Evolutionary conservation across 2,888 invertebrate genomes (phyloP), one percentile per base, ranked within the genome.

Genomic region (Punctoribates punctum): DNA sequence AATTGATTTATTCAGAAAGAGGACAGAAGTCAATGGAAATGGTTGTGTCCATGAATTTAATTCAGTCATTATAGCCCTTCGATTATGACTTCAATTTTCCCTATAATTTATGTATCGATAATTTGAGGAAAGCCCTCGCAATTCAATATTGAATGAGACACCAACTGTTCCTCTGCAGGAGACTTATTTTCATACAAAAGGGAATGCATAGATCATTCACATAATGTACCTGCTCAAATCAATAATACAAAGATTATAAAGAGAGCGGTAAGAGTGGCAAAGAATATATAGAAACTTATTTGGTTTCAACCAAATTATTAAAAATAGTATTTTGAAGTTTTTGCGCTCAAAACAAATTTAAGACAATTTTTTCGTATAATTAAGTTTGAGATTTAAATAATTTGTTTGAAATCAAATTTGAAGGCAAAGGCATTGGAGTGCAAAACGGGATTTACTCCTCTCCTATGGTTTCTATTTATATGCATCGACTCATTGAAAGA

Each of bases 401-500:
- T 51, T 20, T n/a, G 51, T 51, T 51, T 51, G 20, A 51, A 51
- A 51, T 51, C 51, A 15, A 51, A 51, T 51, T 51, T 51, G 20
- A 57, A n/a, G 25, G 57, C n/a, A 57, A 57, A 57, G 20, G 57
- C 57, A 57, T 57, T 57, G 9, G 20, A 62, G 13, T 29, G 62
- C 1, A 29, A 62, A 62, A 62, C 1, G 20, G 27, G 23, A 62
- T 60, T 57, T 34, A 34, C 34, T 34, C 34, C 34, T 34, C 34
- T 34, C 34, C 34, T 34, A 34, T 3, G 11, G 34, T 20, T 17
- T 38, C 38, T 67, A 67, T 67, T 67, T 38, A 38, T 38, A 38
- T 29, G 34, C n/a, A 67, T 67, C 34, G 25, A 67, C 67, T 38
- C 67, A 38, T 67, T 38, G 67, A 67, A 38, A 67, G 67, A 67